Percentiles rank a stretch among this genome's conserved stretches.
Conservation (phyloP, 2,113 vertebrate species). For the Dipodomys stephensi region DNA sequence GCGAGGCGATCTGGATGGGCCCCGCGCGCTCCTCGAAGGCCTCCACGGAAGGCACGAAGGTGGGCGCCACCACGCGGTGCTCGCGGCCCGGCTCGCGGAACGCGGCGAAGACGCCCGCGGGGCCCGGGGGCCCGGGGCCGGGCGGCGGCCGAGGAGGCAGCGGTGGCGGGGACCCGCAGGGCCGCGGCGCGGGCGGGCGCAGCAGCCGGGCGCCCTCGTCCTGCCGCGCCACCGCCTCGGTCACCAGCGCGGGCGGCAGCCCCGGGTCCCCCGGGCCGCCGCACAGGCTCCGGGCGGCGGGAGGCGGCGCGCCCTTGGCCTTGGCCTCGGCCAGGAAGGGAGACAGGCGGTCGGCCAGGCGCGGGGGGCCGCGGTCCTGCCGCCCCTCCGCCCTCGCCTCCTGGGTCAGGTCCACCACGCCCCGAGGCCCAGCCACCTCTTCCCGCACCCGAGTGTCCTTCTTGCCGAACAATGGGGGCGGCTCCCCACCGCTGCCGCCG, state of each 20-base stretch:
- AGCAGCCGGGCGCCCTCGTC: constrained; percentile 89
- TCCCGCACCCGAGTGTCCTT: constrained; percentile 87
- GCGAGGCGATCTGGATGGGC: constrained; percentile 95
- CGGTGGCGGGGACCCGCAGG: constrained; percentile 88
- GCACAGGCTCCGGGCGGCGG: constrained; percentile 81
- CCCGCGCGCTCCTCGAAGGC: constrained; percentile 94
- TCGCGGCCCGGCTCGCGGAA: constrained; percentile 93
- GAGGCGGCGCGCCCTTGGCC: constrained; percentile 87
- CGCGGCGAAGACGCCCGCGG: constrained; percentile 89
- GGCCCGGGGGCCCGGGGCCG: constrained; percentile 85
- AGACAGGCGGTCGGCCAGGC: constrained; percentile 82
- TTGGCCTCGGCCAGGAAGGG: constrained; percentile 88
- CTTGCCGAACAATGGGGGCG: constrained; percentile 81
- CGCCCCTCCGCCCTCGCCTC: constrained; percentile 90
- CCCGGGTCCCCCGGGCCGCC: constrained; percentile 74
- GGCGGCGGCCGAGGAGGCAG: constrained; percentile 72
- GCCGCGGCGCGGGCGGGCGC: constrained; percentile 85
- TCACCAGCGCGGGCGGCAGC: constrained; percentile 84
- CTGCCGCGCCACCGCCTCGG: constrained; percentile 86
- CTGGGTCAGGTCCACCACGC: constrained; percentile 91
- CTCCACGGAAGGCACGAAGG: constrained; percentile 98
- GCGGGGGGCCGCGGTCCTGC: constrained; percentile 86
- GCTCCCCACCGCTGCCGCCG: constrained; percentile 65
- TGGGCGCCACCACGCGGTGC: constrained; percentile 95
- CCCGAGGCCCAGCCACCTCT: constrained; percentile 86